Conservation (phyloP, 1,140 invertebrate species). For the Popillia japonica region DNA sequence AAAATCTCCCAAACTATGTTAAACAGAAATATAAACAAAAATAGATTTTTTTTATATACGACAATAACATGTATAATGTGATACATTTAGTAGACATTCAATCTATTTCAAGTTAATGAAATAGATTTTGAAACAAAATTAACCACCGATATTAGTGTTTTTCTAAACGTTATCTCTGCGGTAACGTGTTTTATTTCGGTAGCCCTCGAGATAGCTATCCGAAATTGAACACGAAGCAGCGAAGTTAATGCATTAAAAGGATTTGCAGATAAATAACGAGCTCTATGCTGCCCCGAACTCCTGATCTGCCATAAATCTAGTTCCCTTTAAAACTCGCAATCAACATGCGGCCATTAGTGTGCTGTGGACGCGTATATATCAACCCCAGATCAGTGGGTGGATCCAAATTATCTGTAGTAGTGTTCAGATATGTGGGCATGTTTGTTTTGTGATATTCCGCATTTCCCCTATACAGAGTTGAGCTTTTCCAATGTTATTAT, state of each 20-base stretch:
- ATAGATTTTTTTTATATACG: too few relatives aligned
- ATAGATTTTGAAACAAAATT: background rate
- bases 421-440: background rate
- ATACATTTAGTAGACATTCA: background rate
- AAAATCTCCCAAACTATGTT: too few relatives aligned
- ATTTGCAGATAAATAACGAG: conserved; percentile 55
- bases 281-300: conserved; percentile 46
- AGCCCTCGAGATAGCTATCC: conserved; percentile 18
- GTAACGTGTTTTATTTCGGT: conserved; percentile 27
- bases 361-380: conserved; percentile 54
- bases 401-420: conserved; percentile 23
- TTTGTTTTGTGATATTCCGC: background rate
- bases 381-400: conserved; percentile 27
- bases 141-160: conserved; percentile 23
- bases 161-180: conserved; percentile 22
- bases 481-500: too few relatives aligned
- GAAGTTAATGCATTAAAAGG: conserved; percentile 53
- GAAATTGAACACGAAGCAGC: conserved; percentile 26
- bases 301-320: conserved; percentile 55
- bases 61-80: too few relatives aligned
- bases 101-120: conserved; percentile 4
- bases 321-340: conserved; percentile 57
- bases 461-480: background rate
- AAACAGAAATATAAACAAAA: too few relatives aligned
- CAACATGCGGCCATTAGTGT: conserved; percentile 57